Conservation (phyloP, 2,797 vertebrate species). For the Bradypodion pumilum region DNA sequence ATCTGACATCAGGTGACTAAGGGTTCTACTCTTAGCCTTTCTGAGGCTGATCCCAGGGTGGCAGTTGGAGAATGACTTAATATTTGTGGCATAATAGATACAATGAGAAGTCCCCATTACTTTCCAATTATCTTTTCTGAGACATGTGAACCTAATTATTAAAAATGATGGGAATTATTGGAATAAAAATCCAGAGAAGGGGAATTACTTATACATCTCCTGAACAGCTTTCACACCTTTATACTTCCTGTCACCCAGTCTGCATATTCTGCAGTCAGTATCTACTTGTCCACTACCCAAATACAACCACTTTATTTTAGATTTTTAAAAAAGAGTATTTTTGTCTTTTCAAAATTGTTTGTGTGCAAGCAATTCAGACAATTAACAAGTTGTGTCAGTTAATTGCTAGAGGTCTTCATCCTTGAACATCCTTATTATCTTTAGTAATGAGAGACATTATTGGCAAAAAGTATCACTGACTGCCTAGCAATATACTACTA, state of each 20-base stretch:
- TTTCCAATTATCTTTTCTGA: too few relatives aligned
- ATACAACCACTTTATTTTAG: neutral
- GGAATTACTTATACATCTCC: neutral
- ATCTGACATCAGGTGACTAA: too few relatives aligned
- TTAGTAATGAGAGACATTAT: neutral
- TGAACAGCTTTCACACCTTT: neutral
- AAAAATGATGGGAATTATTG: neutral
- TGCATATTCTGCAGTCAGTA: neutral
- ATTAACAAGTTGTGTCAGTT: neutral
- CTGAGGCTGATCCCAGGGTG: too few relatives aligned
- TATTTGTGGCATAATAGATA: too few relatives aligned
- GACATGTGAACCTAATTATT: too few relatives aligned
- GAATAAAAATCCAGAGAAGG: neutral
- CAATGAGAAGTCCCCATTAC: too few relatives aligned
- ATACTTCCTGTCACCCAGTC: neutral
- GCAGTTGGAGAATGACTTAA: too few relatives aligned
- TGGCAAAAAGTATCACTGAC: neutral
- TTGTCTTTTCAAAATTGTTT: neutral
- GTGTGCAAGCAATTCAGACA: neutral
- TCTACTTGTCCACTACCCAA: neutral
- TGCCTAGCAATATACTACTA: neutral
- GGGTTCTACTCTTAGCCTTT: too few relatives aligned
- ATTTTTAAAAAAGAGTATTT: neutral
- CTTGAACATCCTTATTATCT: neutral
- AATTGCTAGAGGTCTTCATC: neutral